A percentile compares a stretch with the other conserved stretches of the same genome.
These are phyloP conservation scores for Mimachlamys varia DNA, from an alignment of 2,888 invertebrate species.

Conservation along the genomic window DNA sequence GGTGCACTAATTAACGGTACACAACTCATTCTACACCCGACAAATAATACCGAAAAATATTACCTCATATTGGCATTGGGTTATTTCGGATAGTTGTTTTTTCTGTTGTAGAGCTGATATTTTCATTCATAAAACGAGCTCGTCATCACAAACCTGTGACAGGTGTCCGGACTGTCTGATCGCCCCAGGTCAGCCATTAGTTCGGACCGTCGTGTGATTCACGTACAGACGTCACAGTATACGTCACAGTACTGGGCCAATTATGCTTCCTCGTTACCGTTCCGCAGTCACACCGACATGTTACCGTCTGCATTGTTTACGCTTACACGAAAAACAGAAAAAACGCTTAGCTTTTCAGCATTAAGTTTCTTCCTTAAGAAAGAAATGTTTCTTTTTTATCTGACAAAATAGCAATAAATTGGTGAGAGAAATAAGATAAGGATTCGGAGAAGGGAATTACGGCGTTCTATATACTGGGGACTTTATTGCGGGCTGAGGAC, in stretches of 20 bases:
- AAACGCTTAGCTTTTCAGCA: neutral
- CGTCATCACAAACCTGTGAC: neutral
- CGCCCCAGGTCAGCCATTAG: constrained; percentile 5
- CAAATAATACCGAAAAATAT: neutral
- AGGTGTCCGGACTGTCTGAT: constrained; percentile 1
- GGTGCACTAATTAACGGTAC: neutral
- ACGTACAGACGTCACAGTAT: neutral
- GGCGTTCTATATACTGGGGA: neutral
- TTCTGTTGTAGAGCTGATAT: neutral
- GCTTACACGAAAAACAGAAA: neutral
- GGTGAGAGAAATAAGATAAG: constrained; percentile 31
- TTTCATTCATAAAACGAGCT: neutral
- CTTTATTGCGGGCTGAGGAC: neutral
- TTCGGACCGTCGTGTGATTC: neutral
- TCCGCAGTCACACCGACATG: neutral
- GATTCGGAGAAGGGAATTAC: neutral
- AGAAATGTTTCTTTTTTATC: constrained; percentile 10
- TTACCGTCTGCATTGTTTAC: constrained; percentile 12
- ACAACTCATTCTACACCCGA: neutral
- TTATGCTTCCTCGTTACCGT: neutral
- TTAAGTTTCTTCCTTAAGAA: neutral
- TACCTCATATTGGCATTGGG: constrained; percentile 3
- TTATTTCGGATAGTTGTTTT: neutral
- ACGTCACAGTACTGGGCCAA: neutral
- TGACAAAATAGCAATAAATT: neutral